A percentile compares a stretch with the other conserved stretches of the same genome.
These are phyloP conservation scores for Philypnodon macrostomus DNA, from an alignment of 2,797 vertebrate species.

Conservation along the genomic window DNA sequence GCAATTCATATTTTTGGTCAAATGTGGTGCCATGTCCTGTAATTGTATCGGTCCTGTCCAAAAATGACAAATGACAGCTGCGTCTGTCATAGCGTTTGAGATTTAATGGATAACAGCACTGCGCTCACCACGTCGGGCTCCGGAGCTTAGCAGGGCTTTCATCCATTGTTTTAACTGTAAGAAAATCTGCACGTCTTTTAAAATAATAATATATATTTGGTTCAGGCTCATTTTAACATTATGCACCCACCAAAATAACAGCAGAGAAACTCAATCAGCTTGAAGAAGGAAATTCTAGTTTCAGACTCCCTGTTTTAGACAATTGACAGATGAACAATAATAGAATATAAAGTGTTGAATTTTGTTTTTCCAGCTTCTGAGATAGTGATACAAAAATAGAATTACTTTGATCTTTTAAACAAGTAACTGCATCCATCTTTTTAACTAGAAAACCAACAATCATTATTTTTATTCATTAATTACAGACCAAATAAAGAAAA, in stretches of 20 bases:
- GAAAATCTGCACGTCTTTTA: slow-evolving; percentile 27
- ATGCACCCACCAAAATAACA: slow-evolving; percentile 7
- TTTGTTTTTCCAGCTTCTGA: neutral
- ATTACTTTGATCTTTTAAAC: too few species aligned
- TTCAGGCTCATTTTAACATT: slow-evolving; percentile 12
- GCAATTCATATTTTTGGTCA: slow-evolving; percentile 20
- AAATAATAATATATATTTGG: slow-evolving; percentile 8
- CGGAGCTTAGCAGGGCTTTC: slow-evolving; percentile 15
- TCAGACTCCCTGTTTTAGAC: neutral
- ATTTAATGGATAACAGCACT: slow-evolving; percentile 25
- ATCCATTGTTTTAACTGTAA: slow-evolving; percentile 20
- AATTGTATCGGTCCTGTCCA: slow-evolving; percentile 25
- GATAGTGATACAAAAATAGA: too few species aligned
- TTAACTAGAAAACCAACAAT: too few species aligned
- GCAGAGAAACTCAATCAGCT: slow-evolving; percentile 5
- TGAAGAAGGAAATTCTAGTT: slow-evolving; percentile 7
- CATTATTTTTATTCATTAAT: too few species aligned
- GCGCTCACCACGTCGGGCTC: slow-evolving; percentile 15
- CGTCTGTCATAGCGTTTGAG: slow-evolving; percentile 25
- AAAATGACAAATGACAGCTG: slow-evolving; percentile 24
- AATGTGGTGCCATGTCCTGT: slow-evolving; percentile 29
- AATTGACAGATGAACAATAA: slow-evolving; percentile 14
- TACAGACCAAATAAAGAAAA: too few species aligned
- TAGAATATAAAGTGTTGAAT: slow-evolving; percentile 6
- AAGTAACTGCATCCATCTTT: too few species aligned